Percentiles rank a stretch among this genome's conserved stretches.
These are phyloP conservation scores for Sarcophaga rosellei DNA, from an alignment of 2,888 invertebrate species.

Conservation along the genomic window DNA sequence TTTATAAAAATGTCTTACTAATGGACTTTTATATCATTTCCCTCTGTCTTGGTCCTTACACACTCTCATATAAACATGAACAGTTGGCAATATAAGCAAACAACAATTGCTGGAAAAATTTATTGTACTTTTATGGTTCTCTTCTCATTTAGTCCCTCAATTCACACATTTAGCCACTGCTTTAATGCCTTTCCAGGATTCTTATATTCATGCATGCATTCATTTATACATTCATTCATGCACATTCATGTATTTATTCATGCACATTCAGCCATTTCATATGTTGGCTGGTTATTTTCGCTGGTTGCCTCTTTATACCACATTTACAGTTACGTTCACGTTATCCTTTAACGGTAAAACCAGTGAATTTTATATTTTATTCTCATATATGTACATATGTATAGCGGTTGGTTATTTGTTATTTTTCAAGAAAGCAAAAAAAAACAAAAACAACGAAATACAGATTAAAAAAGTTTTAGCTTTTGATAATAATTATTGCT, in stretches of 20 bases:
- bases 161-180: constrained; percentile 30
- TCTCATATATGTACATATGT: background rate
- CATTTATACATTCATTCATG: constrained; percentile 11
- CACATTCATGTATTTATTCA: constrained; percentile 4
- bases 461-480: constrained; percentile 11
- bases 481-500: constrained; percentile 49
- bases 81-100: background rate
- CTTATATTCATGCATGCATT: background rate
- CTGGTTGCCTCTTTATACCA: background rate
- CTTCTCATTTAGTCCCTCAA: constrained; percentile 10
- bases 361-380: background rate
- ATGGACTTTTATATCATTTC: too few relatives aligned
- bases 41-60: too few relatives aligned
- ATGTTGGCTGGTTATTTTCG: background rate
- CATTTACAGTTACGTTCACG: background rate
- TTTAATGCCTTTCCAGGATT: constrained; percentile 7
- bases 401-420: constrained; percentile 17
- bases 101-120: constrained; percentile 34
- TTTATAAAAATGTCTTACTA: too few relatives aligned
- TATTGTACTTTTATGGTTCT: constrained; percentile 32
- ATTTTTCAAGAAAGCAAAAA: background rate
- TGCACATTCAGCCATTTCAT: constrained; percentile 3
- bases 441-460: too few relatives aligned
- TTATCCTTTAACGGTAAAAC: constrained; percentile 20
- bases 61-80: too few relatives aligned